phyloP scores from a whole-genome alignment of 2,888 invertebrate genomes.

The Cerastis rubricosa region DNA sequence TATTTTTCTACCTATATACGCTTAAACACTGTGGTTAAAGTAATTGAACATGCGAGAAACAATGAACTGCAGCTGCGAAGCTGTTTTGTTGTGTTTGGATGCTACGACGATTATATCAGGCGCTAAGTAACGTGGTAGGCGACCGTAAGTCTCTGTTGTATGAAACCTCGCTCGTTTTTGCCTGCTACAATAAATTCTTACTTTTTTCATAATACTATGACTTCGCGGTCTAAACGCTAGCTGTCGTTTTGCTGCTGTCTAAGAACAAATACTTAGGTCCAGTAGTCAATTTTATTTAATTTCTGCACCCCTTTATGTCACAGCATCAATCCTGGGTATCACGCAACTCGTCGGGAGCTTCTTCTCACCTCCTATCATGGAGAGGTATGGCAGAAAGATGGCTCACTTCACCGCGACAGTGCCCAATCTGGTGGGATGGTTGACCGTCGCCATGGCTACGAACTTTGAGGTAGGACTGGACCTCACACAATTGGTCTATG shows the following conservation, averaged over 20 bases:
- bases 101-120: neutral
- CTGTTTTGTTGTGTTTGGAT: neutral
- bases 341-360: conserved; percentile 73
- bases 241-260: neutral
- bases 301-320: neutral
- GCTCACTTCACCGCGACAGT: conserved; percentile 84
- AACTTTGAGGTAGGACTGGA: conserved; percentile 69
- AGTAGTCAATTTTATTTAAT: neutral
- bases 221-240: neutral
- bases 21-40: neutral
- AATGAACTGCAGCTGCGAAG: neutral
- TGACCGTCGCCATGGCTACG: conserved; percentile 81
- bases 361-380: conserved; percentile 80
- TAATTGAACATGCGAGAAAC: neutral
- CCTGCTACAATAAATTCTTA: neutral
- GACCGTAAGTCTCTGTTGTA: neutral
- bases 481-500: neutral
- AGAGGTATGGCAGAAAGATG: conserved; percentile 85
- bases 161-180: neutral
- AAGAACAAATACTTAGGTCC: neutral
- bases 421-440: conserved; percentile 87
- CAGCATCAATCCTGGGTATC: conserved; percentile 71
- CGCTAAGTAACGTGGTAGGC: neutral
- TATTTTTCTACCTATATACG: neutral
- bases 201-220: neutral